These are phyloP conservation scores for Pionites leucogaster DNA, from an alignment of 2,113 vertebrate genomes.

Conservation along the genomic window DNA sequence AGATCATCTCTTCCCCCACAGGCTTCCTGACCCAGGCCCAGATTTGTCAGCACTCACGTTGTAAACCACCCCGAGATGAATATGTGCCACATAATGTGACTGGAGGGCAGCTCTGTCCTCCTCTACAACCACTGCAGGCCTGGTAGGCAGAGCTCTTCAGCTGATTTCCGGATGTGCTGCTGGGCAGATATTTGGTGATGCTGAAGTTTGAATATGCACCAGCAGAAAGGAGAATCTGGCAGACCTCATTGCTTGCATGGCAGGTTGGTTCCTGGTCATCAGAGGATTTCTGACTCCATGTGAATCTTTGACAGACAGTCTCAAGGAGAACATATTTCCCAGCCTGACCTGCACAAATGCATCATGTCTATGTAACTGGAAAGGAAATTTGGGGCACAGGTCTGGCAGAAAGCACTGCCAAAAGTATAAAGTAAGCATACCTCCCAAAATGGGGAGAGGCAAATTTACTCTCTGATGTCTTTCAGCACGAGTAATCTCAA, in stretches of 20 bases:
- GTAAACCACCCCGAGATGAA: not conserved
- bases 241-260: not conserved
- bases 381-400: not conserved
- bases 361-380: not conserved
- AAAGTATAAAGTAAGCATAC: not conserved
- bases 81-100: not conserved
- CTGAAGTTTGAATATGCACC: too few relatives aligned
- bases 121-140: not conserved
- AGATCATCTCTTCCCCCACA: not conserved
- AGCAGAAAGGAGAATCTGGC: not conserved
- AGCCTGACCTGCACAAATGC: not conserved
- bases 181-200: not conserved
- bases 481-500: not conserved
- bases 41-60: not conserved
- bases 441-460: not conserved
- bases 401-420: not conserved
- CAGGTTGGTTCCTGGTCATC: not conserved
- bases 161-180: not conserved
- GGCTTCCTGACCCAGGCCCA: accelerated
- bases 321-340: not conserved
- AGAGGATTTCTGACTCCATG: not conserved
- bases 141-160: not conserved
- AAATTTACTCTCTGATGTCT: not conserved
- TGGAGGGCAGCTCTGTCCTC: not conserved
- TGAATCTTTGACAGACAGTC: not conserved